Evolutionary conservation across 2,797 vertebrate genomes (phyloP).

Genomic region (Danio jaintianensis): DNA sequence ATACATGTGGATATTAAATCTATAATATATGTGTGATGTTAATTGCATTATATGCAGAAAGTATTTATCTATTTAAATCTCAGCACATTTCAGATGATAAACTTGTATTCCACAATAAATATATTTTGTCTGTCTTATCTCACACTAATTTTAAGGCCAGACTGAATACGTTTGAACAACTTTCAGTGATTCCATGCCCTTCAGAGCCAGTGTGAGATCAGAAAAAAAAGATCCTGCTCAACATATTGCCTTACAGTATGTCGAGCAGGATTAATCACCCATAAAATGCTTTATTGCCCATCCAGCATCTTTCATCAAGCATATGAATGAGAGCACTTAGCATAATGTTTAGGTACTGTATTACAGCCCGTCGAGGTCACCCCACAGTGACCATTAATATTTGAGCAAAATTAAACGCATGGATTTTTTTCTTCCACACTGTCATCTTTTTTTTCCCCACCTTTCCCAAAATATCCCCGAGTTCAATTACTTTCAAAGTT

Average conservation of each 20-base stretch:
- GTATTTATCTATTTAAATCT: too few relatives aligned
- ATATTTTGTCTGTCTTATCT: neutral
- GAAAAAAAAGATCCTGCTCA: conserved; percentile 64
- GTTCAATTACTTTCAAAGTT: conserved; percentile 76
- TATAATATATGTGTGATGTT: too few relatives aligned
- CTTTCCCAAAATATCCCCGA: conserved; percentile 70
- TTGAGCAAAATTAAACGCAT: conserved; percentile 74
- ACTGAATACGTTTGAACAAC: conserved; percentile 57
- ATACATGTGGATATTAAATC: too few relatives aligned
- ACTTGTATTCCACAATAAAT: too few relatives aligned
- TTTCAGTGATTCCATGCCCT: conserved; percentile 62
- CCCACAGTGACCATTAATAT: conserved; percentile 72
- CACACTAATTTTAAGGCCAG: neutral
- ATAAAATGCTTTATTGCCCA: conserved; percentile 73
- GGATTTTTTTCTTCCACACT: conserved; percentile 47
- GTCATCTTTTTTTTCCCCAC: conserved; percentile 41
- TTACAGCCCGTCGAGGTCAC: conserved; percentile 74
- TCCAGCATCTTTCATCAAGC: conserved; percentile 68
- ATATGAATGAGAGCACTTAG: conserved; percentile 71
- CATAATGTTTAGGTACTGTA: conserved; percentile 74
- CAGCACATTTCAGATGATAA: too few relatives aligned
- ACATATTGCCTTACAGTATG: conserved; percentile 74
- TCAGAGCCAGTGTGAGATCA: conserved; percentile 58
- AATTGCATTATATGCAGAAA: too few relatives aligned
- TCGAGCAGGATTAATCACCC: conserved; percentile 73